phyloP scores from a whole-genome alignment of 92 coral and sea anemone species.

The Siderastrea radians region DNA sequence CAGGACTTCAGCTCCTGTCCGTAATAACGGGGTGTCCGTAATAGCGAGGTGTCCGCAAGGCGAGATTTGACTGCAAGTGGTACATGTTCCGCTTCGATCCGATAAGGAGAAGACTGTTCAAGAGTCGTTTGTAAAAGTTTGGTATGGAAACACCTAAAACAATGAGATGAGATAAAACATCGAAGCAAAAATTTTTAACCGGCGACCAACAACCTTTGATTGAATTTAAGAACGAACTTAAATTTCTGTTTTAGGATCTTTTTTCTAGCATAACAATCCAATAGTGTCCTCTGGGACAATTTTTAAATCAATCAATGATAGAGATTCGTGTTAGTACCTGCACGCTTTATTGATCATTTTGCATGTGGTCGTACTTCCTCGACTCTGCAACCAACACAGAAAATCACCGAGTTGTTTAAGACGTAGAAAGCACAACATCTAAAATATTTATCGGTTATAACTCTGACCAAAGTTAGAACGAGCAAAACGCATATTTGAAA shows the following conservation, averaged over 20 bases:
- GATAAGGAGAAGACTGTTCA: no score
- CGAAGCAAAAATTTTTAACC: no score
- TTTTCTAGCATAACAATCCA: background rate
- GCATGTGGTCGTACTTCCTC: background rate
- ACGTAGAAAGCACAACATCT: background rate
- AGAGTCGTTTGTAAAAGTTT: no score
- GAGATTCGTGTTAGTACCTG: slow-evolving; percentile 3
- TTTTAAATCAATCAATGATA: slow-evolving; percentile 1
- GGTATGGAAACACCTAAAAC: no score
- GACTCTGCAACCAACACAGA: slow-evolving; percentile 11
- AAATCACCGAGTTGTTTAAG: slow-evolving; percentile 6
- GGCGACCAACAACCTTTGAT: no score
- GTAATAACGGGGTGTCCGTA: no score
- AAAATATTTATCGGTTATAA: slow-evolving; percentile 25
- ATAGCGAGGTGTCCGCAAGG: no score
- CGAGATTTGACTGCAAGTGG: no score
- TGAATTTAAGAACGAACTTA: no score
- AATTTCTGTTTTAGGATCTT: background rate
- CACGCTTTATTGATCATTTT: slow-evolving; percentile 3
- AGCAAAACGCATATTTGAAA: background rate
- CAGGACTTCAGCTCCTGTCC: no score
- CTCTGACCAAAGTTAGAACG: slow-evolving; percentile 1
- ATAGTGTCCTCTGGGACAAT: background rate
- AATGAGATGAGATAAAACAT: no score
- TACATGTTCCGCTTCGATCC: no score